Base-by-base conservation (phyloP, 1,140 invertebrate species). In the Temnothorax longispinosus region DNA sequence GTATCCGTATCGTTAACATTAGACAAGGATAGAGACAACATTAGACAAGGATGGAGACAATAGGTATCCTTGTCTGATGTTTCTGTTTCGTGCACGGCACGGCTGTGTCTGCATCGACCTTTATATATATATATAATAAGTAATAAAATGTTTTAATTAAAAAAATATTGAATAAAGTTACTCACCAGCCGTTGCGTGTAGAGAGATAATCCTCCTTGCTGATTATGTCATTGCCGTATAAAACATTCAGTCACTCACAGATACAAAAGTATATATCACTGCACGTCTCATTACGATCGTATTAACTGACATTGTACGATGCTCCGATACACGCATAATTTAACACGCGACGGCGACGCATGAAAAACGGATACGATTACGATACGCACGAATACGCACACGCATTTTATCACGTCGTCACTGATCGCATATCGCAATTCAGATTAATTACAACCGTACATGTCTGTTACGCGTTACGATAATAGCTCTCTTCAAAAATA, bases 111-210 rank as follows among this genome's bases (percentile, higher is more conserved):
- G n/a, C n/a, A n/a, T n/a, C n/a, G n/a, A n/a, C n/a, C n/a, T n/a
- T n/a, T n/a, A n/a, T n/a, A n/a, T n/a, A n/a, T n/a, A 21, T 21
- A 21, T 21, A 21, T 21, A 21, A 21, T 21, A 21, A 21, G 21
- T 21, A 21, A 21, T 21, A 21, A 21, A 21, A 13, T 13, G 1
- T 50, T 0, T 47, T 32, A 44, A 77, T 47, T 15, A 32, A 35
- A 62, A 64, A 18, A 65, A 21, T 13, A 54, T 74, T 74, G 58
- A 75, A 75, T 75, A 2, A 41, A 21, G 56, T 60, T 18, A 76
- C 13, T 58, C 32, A 60, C 21, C 52, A 60, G 4, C 2, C 13
- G 54, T 27, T 41, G 11, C n/a, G 5, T 2, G n/a, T 41, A 10
- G 21, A 27, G 6, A 76, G 3, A 76, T 58, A 76, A 76, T 41